Conservation (phyloP, 2,888 invertebrate species). For the Aphrophora alni region DNA sequence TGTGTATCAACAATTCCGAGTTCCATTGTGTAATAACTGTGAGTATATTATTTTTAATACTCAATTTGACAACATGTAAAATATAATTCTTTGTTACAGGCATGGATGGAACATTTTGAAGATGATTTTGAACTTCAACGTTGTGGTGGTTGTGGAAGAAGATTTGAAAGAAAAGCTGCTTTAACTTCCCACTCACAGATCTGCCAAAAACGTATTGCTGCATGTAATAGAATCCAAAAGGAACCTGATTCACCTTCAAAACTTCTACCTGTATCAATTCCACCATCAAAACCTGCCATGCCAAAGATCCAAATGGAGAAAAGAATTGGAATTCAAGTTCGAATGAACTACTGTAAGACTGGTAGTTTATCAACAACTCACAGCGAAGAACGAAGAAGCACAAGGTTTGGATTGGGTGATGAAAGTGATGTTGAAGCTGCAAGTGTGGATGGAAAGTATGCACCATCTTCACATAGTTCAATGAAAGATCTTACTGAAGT, state of each 20-base stretch:
- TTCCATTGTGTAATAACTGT: no score
- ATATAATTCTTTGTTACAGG: conserved; percentile 54
- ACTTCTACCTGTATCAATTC: not conserved
- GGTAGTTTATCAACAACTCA: not conserved
- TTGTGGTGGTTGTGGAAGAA: conserved; percentile 72
- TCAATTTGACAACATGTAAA: no score
- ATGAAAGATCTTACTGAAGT: not conserved
- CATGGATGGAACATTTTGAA: conserved; percentile 72
- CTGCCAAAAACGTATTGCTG: conserved; percentile 59
- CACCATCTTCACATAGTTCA: not conserved
- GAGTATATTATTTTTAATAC: no score
- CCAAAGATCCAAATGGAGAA: conserved; percentile 37
- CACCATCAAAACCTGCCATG: conserved; percentile 19
- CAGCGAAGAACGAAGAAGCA: not conserved
- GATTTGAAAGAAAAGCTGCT: conserved; percentile 76
- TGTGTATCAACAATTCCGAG: no score
- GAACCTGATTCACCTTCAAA: conserved; percentile 13
- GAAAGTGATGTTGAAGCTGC: conserved; percentile 25
- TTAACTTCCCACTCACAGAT: conserved; percentile 73
- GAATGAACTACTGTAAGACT: conserved; percentile 45
- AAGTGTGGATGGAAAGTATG: conserved; percentile 21
- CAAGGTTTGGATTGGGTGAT: conserved; percentile 10
- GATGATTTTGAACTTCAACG: conserved; percentile 66
- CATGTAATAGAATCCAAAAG: conserved; percentile 17
- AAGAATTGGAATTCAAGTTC: conserved; percentile 46